phyloP scores from a whole-genome alignment of 30 jellyfish, hydroid and myxozoan species.

The Turritopsis rubra region DNA sequence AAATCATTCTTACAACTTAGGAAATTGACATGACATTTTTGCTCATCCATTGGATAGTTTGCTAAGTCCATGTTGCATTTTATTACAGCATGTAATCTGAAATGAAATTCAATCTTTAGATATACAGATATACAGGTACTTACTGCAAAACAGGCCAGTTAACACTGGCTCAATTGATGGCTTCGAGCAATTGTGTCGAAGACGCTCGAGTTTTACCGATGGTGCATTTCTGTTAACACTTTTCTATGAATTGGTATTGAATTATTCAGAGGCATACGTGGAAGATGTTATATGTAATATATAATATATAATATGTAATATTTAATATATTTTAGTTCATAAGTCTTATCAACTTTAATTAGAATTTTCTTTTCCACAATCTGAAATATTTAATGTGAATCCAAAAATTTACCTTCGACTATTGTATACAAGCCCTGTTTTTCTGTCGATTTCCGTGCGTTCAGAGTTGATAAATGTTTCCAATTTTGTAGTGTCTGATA shows the following conservation, averaged over 20 bases:
- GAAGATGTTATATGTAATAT: too few relatives aligned
- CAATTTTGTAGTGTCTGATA: not conserved
- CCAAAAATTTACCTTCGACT: constrained; percentile 14
- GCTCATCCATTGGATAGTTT: constrained; percentile 8
- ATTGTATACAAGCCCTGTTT: not conserved
- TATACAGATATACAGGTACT: not conserved
- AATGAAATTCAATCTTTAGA: too few relatives aligned
- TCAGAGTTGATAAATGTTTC: not conserved
- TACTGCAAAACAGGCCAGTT: not conserved
- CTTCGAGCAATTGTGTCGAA: too few relatives aligned
- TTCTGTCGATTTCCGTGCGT: not conserved
- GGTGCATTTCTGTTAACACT: too few relatives aligned
- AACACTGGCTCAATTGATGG: not conserved
- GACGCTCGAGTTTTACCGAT: too few relatives aligned
- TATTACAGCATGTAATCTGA: not conserved
- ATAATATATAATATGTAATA: too few relatives aligned
- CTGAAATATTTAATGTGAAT: not conserved
- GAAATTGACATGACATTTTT: not conserved
- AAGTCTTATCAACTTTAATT: not conserved
- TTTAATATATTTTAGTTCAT: not conserved
- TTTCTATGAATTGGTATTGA: too few relatives aligned
- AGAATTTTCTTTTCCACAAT: not conserved
- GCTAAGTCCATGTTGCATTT: not conserved
- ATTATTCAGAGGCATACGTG: too few relatives aligned
- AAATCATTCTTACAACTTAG: not conserved